Conservation (phyloP, 2,888 invertebrate species). For the Eupithecia tripunctaria region DNA sequence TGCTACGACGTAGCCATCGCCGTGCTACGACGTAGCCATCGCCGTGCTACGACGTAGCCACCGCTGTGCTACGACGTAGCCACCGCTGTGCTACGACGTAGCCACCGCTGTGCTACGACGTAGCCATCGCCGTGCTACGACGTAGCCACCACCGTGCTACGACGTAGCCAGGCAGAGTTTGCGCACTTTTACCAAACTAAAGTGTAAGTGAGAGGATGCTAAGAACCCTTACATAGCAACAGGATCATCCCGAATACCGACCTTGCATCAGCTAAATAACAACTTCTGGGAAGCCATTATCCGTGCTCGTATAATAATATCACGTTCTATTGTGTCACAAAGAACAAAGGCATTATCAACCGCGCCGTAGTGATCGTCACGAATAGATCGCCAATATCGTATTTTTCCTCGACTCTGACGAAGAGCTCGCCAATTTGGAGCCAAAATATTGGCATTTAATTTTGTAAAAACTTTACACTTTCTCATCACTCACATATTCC, state of each 20-base stretch:
- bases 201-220: too few relatives aligned
- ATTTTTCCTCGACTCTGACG: slow-evolving; percentile 6
- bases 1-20: not conserved
- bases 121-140: too few relatives aligned
- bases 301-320: too few relatives aligned
- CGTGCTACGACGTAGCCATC: not conserved
- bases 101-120: too few relatives aligned
- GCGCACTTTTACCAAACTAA: not conserved
- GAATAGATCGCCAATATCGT: slow-evolving; percentile 1
- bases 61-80: not conserved
- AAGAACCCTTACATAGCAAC: too few relatives aligned
- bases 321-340: not conserved
- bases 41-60: not conserved
- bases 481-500: not conserved
- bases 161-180: not conserved
- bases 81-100: not conserved
- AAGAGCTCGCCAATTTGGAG: slow-evolving; percentile 5
- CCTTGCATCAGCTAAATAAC: too few relatives aligned
- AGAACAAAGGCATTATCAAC: not conserved
- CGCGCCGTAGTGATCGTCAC: not conserved
- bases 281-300: too few relatives aligned
- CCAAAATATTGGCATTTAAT: slow-evolving; percentile 5
- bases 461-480: not conserved
- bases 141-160: too few relatives aligned
- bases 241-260: too few relatives aligned